These are phyloP conservation scores for Helleia helle DNA, from an alignment of 2,888 invertebrate species.

Conservation along the genomic window DNA sequence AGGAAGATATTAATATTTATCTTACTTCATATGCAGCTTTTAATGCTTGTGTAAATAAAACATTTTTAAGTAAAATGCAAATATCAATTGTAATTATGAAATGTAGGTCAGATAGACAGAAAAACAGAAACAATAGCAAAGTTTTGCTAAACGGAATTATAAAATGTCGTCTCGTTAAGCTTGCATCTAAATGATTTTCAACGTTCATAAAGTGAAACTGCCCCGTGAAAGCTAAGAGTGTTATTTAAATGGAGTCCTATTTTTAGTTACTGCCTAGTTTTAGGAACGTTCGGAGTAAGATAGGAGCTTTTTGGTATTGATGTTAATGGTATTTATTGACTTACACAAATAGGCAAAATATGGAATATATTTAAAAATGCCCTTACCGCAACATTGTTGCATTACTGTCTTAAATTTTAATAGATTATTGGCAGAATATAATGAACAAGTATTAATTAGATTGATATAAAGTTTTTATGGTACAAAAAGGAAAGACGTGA, in stretches of 20 bases:
- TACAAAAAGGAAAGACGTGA: too few relatives aligned
- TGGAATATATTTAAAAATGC: too few relatives aligned
- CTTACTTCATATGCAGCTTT: not conserved
- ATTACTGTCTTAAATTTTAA: too few relatives aligned
- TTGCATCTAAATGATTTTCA: slow-evolving; percentile 27
- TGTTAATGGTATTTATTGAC: too few relatives aligned
- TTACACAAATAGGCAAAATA: too few relatives aligned
- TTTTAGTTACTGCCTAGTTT: slow-evolving; percentile 37
- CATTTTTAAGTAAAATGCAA: slow-evolving; percentile 9
- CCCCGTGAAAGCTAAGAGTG: slow-evolving; percentile 23
- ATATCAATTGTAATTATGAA: slow-evolving; percentile 10
- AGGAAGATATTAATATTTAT: not conserved
- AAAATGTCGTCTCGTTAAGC: slow-evolving; percentile 24
- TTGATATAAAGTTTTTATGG: too few relatives aligned
- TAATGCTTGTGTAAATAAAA: not conserved
- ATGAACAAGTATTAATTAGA: too few relatives aligned
- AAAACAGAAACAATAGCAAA: slow-evolving; percentile 6
- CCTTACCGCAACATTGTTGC: too few relatives aligned
- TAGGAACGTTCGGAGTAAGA: slow-evolving; percentile 17
- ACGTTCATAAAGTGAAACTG: slow-evolving; percentile 27
- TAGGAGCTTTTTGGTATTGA: slow-evolving; percentile 10
- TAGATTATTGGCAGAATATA: too few relatives aligned
- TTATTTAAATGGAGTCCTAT: slow-evolving; percentile 40
- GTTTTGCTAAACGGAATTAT: slow-evolving; percentile 16
- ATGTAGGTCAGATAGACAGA: slow-evolving; percentile 11